Base-by-base conservation (phyloP, 2,888 invertebrate species). In the Hemithea aestivaria region DNA sequence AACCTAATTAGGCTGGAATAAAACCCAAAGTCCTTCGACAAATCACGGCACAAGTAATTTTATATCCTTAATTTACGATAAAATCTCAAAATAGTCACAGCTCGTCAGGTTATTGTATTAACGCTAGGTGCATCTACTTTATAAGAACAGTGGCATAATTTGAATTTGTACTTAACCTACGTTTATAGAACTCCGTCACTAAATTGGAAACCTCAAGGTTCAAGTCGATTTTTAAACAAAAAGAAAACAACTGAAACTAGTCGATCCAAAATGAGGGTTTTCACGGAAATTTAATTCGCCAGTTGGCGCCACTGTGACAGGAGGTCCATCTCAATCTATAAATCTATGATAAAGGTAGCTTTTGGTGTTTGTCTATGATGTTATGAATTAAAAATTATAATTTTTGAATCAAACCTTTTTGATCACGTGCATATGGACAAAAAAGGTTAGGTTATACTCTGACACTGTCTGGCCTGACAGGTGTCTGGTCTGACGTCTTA, bases 51-150 rank as follows among this genome's bases (percentile, higher is more conserved):
- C 66, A 64, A 70, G 67, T 67, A 69, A 56, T 51, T 45, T 66
- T 67, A 71, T 62, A 68, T 67, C 62, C 73, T 83, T 84, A 84
- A 78, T 73, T 74, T 80, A 85, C 83, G 85, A 84, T 87, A 85
- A 87, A 85, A 87, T 85, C 85, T 87, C 87, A 84, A 83, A 87
- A 84, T 83, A 77, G 77, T 87, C 87, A 87, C 87, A 87, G 87
- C 85, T 87, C 87, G 68, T 87, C 83, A 80, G 85, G 77, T 84
- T 84, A 85, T 85, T 84, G 79, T 83, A 77, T 78, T 77, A 69
- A 81, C 77, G 76, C 85, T 87, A 87, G 78, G 87, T 87, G 87
- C 85, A 85, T 66, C 87, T 87, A 87, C 87, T 67, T 81, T 84
- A 83, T 82, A 78, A 85, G 85, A 87, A 87, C 84, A 87, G 87